phyloP scores from a whole-genome alignment of 1,140 invertebrate genomes.

The Pantala flavescens region DNA sequence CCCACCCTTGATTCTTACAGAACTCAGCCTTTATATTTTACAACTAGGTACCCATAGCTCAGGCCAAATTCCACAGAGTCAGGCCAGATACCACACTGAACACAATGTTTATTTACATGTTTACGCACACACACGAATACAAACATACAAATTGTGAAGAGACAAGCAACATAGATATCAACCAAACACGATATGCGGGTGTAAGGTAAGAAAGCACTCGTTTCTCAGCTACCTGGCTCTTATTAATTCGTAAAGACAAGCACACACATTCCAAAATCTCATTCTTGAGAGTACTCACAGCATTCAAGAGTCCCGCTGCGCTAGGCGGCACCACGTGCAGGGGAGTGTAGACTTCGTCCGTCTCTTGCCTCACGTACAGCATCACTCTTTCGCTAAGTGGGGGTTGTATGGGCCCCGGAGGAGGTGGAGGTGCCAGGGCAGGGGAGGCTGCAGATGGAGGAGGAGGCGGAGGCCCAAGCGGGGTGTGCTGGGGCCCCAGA shows the following conservation, averaged over 20 bases:
- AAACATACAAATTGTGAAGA: no score
- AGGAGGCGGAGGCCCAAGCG: neutral
- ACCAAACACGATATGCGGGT: no score
- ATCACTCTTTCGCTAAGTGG: slow-evolving; percentile 79
- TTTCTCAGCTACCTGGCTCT: no score
- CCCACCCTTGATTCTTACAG: no score
- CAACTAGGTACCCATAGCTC: no score
- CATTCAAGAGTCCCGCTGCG: slow-evolving; percentile 80
- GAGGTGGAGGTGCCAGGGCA: slow-evolving; percentile 21
- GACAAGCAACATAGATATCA: no score
- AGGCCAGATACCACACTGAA: no score
- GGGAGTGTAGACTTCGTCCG: slow-evolving; percentile 91
- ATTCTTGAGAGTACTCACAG: slow-evolving; percentile 56
- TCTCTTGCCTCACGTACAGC: slow-evolving; percentile 91
- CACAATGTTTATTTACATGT: no score
- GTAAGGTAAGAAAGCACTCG: no score
- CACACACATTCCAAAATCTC: neutral
- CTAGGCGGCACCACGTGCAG: slow-evolving; percentile 90
- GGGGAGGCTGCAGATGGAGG: neutral
- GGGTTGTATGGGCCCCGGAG: slow-evolving; percentile 36
- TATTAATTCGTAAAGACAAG: neutral
- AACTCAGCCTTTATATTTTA: no score
- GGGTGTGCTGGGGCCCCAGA: neutral
- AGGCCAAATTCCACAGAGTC: no score
- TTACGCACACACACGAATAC: no score